These are phyloP conservation scores for Muscidifurax raptorellus DNA, from an alignment of 1,140 invertebrate species.

Conservation along the genomic window DNA sequence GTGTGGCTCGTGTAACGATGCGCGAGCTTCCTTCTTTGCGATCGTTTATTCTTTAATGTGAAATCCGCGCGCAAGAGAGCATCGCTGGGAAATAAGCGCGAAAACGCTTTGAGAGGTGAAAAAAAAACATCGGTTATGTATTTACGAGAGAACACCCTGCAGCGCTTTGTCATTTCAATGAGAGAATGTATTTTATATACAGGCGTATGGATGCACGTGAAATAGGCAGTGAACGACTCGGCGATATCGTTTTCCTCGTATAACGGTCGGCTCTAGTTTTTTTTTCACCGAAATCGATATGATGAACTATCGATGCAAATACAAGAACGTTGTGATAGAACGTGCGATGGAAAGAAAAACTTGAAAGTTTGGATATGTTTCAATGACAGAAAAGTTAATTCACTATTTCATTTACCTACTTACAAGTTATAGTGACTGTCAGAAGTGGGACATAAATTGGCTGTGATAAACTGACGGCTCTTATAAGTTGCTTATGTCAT, in stretches of 20 bases:
- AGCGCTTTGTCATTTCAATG: slow-evolving; percentile 26
- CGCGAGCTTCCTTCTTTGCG: too few relatives aligned
- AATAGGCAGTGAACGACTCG: background rate
- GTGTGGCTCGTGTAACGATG: background rate
- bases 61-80: background rate
- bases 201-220: background rate
- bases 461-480: too few relatives aligned
- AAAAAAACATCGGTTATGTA: slow-evolving; percentile 1
- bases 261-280: background rate
- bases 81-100: background rate
- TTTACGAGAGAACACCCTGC: slow-evolving; percentile 11
- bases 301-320: too few relatives aligned
- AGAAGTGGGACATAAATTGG: too few relatives aligned
- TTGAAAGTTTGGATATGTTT: too few relatives aligned
- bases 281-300: background rate
- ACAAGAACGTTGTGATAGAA: too few relatives aligned
- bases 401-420: too few relatives aligned
- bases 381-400: too few relatives aligned
- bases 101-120: background rate
- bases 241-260: slow-evolving; percentile 8
- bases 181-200: slow-evolving; percentile 13
- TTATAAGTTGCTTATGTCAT: too few relatives aligned
- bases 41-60: too few relatives aligned
- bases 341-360: too few relatives aligned
- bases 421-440: too few relatives aligned